These are phyloP conservation scores for Herpetotheres cachinnans DNA, from an alignment of 2,113 vertebrate genomes.

Conservation along the genomic window DNA sequence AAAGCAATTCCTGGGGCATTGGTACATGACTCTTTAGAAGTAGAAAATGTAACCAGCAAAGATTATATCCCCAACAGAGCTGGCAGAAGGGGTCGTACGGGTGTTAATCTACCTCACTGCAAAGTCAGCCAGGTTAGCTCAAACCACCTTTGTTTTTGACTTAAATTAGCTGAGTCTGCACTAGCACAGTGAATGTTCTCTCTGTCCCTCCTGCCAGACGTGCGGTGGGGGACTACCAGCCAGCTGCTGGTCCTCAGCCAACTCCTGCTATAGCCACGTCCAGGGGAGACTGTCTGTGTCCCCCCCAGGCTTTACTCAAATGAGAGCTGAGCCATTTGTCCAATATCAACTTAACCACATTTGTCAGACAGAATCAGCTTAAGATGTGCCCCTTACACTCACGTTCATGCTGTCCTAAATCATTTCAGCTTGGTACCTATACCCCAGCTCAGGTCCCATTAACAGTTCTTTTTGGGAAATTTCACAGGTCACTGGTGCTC, in stretches of 20 bases:
- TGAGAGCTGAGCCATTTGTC: not conserved
- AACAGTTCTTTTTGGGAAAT: not conserved
- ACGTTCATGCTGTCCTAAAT: not conserved
- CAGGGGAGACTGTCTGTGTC: not conserved
- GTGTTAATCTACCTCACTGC: not conserved
- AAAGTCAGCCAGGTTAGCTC: conserved; percentile 35
- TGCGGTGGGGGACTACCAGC: conserved; percentile 21
- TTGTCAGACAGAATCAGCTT: not conserved
- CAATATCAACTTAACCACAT: not conserved
- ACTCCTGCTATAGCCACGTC: not conserved
- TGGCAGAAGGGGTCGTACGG: not conserved
- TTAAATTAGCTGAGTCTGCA: conserved; percentile 36
- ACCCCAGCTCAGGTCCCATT: not conserved
- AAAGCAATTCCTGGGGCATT: not conserved
- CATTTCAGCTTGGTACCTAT: not conserved
- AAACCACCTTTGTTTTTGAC: conserved; percentile 31
- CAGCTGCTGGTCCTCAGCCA: conserved; percentile 28
- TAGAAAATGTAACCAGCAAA: not conserved
- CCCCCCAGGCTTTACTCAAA: not conserved
- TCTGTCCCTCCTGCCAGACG: conserved; percentile 40
- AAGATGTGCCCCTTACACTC: not conserved
- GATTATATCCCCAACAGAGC: not conserved
- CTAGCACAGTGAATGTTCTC: not conserved
- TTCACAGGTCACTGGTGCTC: not conserved
- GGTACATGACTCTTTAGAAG: not conserved